Percentiles rank a stretch among this genome's conserved stretches.
phyloP scores from a whole-genome alignment of 2,797 vertebrate genomes.

The Danio choprae region DNA sequence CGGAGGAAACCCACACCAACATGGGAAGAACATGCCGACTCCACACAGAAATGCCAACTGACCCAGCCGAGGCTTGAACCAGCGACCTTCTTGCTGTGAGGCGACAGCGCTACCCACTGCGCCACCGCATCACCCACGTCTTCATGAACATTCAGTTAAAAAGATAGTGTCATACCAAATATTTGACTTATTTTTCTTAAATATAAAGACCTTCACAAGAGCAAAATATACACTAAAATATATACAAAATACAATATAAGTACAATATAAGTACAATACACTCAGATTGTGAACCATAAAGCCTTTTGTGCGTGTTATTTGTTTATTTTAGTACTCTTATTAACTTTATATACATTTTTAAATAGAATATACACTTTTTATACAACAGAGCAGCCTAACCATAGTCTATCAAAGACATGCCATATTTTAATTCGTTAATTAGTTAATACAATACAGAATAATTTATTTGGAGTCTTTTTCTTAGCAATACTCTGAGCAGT shows the following conservation, averaged over 20 bases:
- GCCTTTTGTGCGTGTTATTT: background rate
- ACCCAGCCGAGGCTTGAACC: too few species aligned
- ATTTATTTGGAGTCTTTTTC: background rate
- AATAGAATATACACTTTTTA: slow-evolving; percentile 21
- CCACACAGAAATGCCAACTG: too few species aligned
- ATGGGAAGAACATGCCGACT: too few species aligned
- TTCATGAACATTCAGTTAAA: too few species aligned
- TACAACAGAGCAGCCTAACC: slow-evolving; percentile 4
- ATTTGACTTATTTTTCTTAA: too few species aligned
- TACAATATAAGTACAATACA: too few species aligned
- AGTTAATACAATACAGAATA: background rate
- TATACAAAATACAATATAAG: background rate
- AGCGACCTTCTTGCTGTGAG: too few species aligned
- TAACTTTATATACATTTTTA: slow-evolving; percentile 15
- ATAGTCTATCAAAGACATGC: slow-evolving; percentile 27
- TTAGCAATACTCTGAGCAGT: slow-evolving; percentile 37
- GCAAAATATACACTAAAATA: background rate
- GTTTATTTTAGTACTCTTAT: slow-evolving; percentile 3
- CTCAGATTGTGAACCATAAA: background rate
- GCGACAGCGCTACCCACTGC: too few species aligned
- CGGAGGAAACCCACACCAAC: too few species aligned
- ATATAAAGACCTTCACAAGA: background rate
- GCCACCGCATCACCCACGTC: too few species aligned
- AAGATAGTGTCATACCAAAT: too few species aligned
- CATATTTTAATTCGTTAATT: background rate